These are phyloP conservation scores for Ophthalmolycus amberensis DNA, from an alignment of 2,113 vertebrate genomes.

Conservation along the genomic window DNA sequence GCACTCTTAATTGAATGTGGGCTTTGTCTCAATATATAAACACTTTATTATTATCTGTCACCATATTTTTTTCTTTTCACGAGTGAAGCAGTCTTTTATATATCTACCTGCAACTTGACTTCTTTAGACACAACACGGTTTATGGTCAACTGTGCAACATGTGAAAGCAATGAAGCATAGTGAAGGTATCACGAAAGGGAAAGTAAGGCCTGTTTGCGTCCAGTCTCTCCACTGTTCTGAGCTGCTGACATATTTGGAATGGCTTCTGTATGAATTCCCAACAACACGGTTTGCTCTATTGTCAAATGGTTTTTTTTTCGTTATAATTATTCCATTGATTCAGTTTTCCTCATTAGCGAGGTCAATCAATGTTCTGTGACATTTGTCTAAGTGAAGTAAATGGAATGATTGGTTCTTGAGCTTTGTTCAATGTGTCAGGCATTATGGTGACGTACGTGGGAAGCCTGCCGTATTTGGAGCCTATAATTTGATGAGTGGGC, in stretches of 20 bases:
- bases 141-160: background rate
- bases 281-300: constrained; percentile 66
- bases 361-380: constrained; percentile 80
- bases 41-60: background rate
- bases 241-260: constrained; percentile 55
- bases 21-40: background rate
- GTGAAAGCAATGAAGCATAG: background rate
- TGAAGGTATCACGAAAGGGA: background rate
- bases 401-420: constrained; percentile 76
- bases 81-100: background rate
- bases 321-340: constrained; percentile 81
- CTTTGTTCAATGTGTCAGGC: constrained; percentile 80
- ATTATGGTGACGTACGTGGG: constrained; percentile 79
- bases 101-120: background rate
- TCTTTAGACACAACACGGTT: background rate
- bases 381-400: constrained; percentile 82
- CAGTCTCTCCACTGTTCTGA: constrained; percentile 18
- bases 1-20: background rate
- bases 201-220: constrained; percentile 9
- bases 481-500: constrained; percentile 84
- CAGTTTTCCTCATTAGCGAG: constrained; percentile 76
- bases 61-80: background rate
- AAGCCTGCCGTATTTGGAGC: constrained; percentile 77
- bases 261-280: constrained; percentile 61
- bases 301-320: constrained; percentile 59